These are phyloP conservation scores for Xestobium rufovillosum DNA, from an alignment of 2,888 invertebrate genomes.

Conservation along the genomic window DNA sequence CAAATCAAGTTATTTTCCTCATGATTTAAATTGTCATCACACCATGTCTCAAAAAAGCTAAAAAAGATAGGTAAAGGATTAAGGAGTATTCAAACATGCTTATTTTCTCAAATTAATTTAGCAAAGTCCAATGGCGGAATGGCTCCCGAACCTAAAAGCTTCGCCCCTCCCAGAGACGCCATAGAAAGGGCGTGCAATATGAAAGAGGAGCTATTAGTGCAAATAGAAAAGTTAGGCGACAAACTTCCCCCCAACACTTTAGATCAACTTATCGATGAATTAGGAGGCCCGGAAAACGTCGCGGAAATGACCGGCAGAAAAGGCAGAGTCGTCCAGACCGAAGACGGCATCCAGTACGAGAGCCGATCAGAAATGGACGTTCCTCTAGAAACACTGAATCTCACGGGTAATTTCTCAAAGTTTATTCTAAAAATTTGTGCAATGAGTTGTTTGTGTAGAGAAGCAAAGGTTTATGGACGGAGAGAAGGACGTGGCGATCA, in stretches of 20 bases:
- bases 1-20: no score
- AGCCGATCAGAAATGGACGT: slow-evolving; percentile 91
- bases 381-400: slow-evolving; percentile 92
- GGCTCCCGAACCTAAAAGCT: slow-evolving; percentile 36
- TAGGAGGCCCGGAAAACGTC: slow-evolving; percentile 96
- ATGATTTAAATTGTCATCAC: no score
- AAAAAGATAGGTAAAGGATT: no score
- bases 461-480: slow-evolving; percentile 85
- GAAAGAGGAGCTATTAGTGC: slow-evolving; percentile 83
- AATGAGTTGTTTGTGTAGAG: slow-evolving; percentile 1
- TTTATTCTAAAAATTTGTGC: slow-evolving; percentile 43
- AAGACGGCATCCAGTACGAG: slow-evolving; percentile 93
- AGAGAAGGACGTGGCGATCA: slow-evolving; percentile 96
- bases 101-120: no score
- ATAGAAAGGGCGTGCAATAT: slow-evolving; percentile 86
- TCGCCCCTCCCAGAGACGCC: slow-evolving; percentile 69
- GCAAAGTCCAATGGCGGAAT: slow-evolving; percentile 37
- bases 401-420: slow-evolving; percentile 87
- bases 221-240: slow-evolving; percentile 81
- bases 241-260: slow-evolving; percentile 92
- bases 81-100: no score
- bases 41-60: no score
- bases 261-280: slow-evolving; percentile 95
- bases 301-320: slow-evolving; percentile 99
- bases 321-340: slow-evolving; percentile 85